Conservation (phyloP, 35 echinoderm and acorn worm genomes). For the Eucidaris tribuloides region DNA sequence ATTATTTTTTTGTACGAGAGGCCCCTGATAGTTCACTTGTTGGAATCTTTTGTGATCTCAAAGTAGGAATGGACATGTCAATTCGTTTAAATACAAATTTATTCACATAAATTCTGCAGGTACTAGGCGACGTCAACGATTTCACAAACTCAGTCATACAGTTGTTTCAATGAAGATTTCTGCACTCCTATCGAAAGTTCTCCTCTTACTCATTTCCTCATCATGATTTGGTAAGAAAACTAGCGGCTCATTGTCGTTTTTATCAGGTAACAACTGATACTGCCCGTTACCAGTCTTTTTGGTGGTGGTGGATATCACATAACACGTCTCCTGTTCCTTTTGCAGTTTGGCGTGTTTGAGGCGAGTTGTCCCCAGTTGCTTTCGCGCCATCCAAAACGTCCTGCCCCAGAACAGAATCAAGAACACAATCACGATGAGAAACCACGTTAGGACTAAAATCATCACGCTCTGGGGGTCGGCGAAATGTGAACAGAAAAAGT, state of each 20-base stretch:
- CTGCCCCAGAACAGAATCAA: constrained; percentile 12
- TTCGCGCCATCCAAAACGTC: constrained; percentile 24
- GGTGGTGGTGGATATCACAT: not conserved
- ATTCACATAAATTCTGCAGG: too few relatives aligned
- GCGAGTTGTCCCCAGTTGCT: not conserved
- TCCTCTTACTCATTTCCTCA: not conserved
- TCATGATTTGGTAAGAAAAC: not conserved
- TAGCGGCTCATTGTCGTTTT: constrained; percentile 1
- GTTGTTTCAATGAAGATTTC: constrained; percentile 25
- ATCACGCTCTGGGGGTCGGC: not conserved
- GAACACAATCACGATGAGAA: constrained; percentile 4
- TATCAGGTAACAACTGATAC: constrained; percentile 7
- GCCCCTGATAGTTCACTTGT: too few relatives aligned
- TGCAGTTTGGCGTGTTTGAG: not conserved
- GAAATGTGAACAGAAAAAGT: not conserved
- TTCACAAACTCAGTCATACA: constrained; percentile 4
- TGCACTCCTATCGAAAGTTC: not conserved
- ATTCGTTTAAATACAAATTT: too few relatives aligned
- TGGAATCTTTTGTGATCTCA: too few relatives aligned
- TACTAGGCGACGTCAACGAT: too few relatives aligned
- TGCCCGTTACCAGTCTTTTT: constrained; percentile 15
- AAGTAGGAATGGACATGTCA: too few relatives aligned
- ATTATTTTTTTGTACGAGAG: too few relatives aligned
- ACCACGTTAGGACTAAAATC: constrained; percentile 7
- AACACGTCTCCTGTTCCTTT: not conserved